Percentiles rank a stretch among this genome's conserved stretches.
Evolutionary conservation across 2,888 invertebrate species (phyloP).

Genomic region (Phyllotreta striolata): DNA sequence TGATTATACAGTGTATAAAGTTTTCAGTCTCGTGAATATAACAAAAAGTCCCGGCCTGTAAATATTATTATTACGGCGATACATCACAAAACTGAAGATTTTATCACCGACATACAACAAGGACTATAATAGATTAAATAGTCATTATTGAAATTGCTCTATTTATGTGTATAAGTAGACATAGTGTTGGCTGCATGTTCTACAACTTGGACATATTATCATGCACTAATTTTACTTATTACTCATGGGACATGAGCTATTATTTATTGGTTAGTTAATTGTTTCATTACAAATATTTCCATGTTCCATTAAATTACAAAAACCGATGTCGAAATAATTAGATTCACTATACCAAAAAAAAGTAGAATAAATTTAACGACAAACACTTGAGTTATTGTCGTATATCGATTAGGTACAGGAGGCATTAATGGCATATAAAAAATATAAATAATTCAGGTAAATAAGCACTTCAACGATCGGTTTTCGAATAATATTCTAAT

Average conservation of each 20-base stretch:
- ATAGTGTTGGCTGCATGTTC: background rate
- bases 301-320: too few relatives aligned
- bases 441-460: slow-evolving; percentile 38
- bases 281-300: too few relatives aligned
- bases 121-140: slow-evolving; percentile 1
- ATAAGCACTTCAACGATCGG: slow-evolving; percentile 41
- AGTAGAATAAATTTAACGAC: too few relatives aligned
- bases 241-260: too few relatives aligned
- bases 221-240: too few relatives aligned
- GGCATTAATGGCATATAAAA: slow-evolving; percentile 23
- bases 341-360: too few relatives aligned
- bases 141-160: slow-evolving; percentile 3
- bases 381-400: slow-evolving; percentile 4
- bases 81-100: background rate
- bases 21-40: background rate
- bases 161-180: background rate
- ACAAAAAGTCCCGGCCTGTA: background rate
- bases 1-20: too few relatives aligned
- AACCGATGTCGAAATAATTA: too few relatives aligned
- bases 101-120: slow-evolving; percentile 2
- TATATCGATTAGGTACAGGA: background rate
- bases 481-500: slow-evolving; percentile 47
- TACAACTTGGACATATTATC: too few relatives aligned
- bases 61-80: background rate
- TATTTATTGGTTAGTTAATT: too few relatives aligned